These are phyloP conservation scores for Tenebrosternarchus preto DNA, from an alignment of 2,113 vertebrate species.

Conservation along the genomic window DNA sequence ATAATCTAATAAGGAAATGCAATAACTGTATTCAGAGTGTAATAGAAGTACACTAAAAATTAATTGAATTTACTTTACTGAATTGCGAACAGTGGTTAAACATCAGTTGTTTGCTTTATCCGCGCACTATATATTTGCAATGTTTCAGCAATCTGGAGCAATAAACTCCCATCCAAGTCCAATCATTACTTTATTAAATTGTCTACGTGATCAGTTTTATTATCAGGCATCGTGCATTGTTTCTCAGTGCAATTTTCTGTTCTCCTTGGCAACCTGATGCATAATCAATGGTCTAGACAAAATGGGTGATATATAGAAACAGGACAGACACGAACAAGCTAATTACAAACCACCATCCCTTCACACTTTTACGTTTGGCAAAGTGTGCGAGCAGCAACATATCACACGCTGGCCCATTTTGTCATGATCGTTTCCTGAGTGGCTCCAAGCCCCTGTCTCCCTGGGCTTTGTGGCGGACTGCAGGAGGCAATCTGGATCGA, in stretches of 20 bases:
- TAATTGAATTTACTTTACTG: too few species aligned
- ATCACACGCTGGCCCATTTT: neutral
- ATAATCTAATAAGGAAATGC: too few species aligned
- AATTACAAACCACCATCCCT: slow-evolving; percentile 6
- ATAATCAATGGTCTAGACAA: neutral
- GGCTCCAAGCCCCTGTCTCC: neutral
- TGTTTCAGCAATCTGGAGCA: too few species aligned
- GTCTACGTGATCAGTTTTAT: too few species aligned
- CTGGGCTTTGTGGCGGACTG: neutral
- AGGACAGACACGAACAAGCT: neutral
- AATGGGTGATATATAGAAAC: neutral
- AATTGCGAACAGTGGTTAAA: too few species aligned
- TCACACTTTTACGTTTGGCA: neutral
- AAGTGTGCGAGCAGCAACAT: slow-evolving; percentile 2
- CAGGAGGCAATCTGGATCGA: slow-evolving; percentile 16
- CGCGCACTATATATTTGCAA: too few species aligned
- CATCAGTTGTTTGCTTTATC: too few species aligned
- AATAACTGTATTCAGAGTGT: too few species aligned
- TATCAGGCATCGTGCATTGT: neutral
- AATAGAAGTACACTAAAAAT: too few species aligned
- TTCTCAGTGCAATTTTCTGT: too few species aligned
- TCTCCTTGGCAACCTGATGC: neutral
- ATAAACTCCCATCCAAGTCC: too few species aligned
- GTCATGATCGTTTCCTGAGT: slow-evolving; percentile 25
- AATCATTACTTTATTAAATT: too few species aligned